These are phyloP conservation scores for Patella caerulea DNA, from an alignment of 2,888 invertebrate genomes.

Conservation along the genomic window DNA sequence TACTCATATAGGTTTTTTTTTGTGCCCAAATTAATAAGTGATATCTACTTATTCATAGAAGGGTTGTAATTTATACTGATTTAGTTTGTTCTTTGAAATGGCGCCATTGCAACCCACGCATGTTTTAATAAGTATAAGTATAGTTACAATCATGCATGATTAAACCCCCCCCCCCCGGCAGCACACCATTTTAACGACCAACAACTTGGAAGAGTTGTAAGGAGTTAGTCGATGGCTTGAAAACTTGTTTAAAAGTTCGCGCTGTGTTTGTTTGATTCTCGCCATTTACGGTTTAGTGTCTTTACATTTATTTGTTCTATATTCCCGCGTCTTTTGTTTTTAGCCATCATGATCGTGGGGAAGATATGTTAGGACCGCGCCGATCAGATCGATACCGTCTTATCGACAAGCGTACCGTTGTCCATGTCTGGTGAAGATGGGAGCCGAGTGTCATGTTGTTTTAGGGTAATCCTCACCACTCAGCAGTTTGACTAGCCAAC, in stretches of 20 bases:
- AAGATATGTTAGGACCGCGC: neutral
- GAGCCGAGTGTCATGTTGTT: constrained; percentile 2
- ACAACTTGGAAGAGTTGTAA: too few species aligned
- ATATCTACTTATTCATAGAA: too few species aligned
- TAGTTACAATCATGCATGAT: too few species aligned
- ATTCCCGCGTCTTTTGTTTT: neutral
- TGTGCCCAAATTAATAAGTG: too few species aligned
- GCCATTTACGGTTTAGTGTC: constrained; percentile 2
- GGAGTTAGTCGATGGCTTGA: too few species aligned
- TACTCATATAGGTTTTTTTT: too few species aligned
- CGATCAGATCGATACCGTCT: constrained; percentile 2
- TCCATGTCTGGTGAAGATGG: neutral
- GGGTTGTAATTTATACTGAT: too few species aligned
- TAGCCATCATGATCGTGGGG: neutral
- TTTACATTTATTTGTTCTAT: constrained; percentile 7
- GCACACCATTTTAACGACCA: too few species aligned
- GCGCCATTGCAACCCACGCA: too few species aligned
- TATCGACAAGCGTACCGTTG: neutral
- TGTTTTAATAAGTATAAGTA: too few species aligned
- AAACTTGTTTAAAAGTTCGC: neutral
- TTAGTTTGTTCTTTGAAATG: too few species aligned
- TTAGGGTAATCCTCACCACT: constrained; percentile 6
- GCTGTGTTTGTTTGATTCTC: constrained; percentile 2
- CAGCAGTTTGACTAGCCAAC: constrained; percentile 5
- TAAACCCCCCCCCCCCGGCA: too few species aligned